Base-by-base conservation (phyloP, 23 tunicate genomes). In the Phallusia fumigata region DNA sequence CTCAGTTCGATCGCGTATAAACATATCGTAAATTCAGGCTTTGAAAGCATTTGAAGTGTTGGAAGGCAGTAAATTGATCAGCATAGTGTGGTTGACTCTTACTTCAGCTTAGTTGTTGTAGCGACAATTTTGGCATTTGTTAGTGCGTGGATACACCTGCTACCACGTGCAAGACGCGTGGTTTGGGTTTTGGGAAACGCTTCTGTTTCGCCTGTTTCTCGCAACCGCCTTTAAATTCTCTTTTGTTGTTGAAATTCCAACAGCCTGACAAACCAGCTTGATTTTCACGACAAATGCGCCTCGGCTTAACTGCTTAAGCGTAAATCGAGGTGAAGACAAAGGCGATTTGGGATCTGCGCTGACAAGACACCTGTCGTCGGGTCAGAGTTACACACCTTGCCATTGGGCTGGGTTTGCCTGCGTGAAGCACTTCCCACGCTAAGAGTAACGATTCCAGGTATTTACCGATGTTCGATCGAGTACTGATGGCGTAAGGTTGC, bases 281-380 rank as follows among this genome's bases (percentile, higher is more conserved):
- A 58, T 58, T 58, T 40, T 58, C 69, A 58, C 69, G 69, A 58
- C 69, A 22, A 58, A 21, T 24, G 69, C 16, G 28, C 69, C 28
- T 58, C 69, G 69, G 69, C 69, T 58, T 58, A 58, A 6, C 69
- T 24, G 69, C 69, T 58, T 58, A 58, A 58, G 69, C 69, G 69
- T 16, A 58, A 58, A 58, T 58, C 69, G 69, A 58, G 26, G 26
- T 16, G 69, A 24, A 13, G 69, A 58, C 69, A 58, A 58, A 58
- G 69, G 69, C 28, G 69, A 58, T 21, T 58, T 58, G 28, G 69
- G 69, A 58, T 13, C 16, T 11, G 69, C 28, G 10, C 28, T 58
- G 69, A 58, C 69, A 58, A 58, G 69, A 58, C 69, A 58, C 69
- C 69, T 58, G 69, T 58, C 1, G 15, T 22, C 69, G 69, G 69